A percentile compares a stretch with the other conserved stretches of the same genome.
Evolutionary conservation across 2,113 vertebrate species (phyloP).

Genomic region (Nipponia nippon): DNA sequence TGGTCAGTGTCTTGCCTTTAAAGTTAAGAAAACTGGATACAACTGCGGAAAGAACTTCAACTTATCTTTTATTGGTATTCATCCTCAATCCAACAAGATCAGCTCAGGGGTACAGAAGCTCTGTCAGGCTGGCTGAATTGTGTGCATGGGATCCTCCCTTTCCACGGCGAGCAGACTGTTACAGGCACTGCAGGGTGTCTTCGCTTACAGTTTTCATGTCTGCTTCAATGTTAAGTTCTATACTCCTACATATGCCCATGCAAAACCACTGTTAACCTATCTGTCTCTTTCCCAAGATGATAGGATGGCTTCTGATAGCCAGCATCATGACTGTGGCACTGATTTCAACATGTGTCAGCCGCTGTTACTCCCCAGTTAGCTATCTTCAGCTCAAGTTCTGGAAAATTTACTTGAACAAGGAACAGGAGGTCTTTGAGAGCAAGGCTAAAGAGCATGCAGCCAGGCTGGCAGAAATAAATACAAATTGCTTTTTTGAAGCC

Average conservation of each 20-base stretch:
- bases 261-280: neutral
- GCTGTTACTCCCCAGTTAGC: constrained; percentile 73
- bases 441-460: constrained; percentile 67
- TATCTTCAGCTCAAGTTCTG: constrained; percentile 79
- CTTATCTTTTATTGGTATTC: neutral
- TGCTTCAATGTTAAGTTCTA: neutral
- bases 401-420: constrained; percentile 72
- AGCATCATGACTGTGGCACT: constrained; percentile 36
- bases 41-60: neutral
- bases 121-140: neutral
- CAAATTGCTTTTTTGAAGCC: constrained; percentile 74
- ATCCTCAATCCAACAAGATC: neutral
- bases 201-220: neutral
- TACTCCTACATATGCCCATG: neutral
- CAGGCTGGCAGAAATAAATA: constrained; percentile 75
- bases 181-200: neutral
- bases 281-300: constrained; percentile 62
- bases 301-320: constrained; percentile 79
- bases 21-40: neutral
- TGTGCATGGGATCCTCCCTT: neutral
- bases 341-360: constrained; percentile 32
- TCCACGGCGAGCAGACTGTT: neutral
- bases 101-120: neutral
- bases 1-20: neutral
- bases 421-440: constrained; percentile 59